These are phyloP conservation scores for Mus minutoides DNA, from an alignment of 2,797 vertebrate genomes.

Conservation along the genomic window DNA sequence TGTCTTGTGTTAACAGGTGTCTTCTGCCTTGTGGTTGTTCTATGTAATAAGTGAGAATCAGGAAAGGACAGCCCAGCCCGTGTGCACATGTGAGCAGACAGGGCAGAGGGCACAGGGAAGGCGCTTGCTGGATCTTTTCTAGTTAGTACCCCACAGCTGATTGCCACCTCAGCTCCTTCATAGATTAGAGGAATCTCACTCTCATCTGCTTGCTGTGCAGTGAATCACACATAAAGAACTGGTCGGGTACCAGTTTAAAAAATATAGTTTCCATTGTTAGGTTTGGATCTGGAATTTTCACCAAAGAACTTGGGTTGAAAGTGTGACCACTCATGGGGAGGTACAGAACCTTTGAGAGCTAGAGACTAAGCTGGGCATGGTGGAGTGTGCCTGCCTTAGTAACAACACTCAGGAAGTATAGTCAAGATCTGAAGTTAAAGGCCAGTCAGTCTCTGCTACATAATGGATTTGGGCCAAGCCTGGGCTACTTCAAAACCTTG, in stretches of 20 bases:
- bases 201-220: not conserved
- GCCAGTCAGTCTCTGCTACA: not conserved
- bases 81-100: not conserved
- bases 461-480: not conserved
- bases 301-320: not conserved
- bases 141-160: not conserved
- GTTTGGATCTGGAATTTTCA: not conserved
- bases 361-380: not conserved
- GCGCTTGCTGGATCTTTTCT: not conserved
- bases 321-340: not conserved
- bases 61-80: conserved; percentile 71
- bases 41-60: conserved; percentile 80
- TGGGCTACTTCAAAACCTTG: not conserved
- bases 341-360: not conserved
- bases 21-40: conserved; percentile 76
- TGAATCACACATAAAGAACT: not conserved
- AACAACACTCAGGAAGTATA: not conserved
- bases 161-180: not conserved
- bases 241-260: not conserved
- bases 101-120: not conserved
- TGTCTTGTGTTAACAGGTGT: conserved; percentile 76
- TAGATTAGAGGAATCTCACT: not conserved
- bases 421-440: not conserved
- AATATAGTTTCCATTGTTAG: not conserved
- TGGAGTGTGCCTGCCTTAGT: too few species aligned